Evolutionary conservation across 2,113 vertebrate genomes (phyloP).

Genomic region (Mirza zaza): DNA sequence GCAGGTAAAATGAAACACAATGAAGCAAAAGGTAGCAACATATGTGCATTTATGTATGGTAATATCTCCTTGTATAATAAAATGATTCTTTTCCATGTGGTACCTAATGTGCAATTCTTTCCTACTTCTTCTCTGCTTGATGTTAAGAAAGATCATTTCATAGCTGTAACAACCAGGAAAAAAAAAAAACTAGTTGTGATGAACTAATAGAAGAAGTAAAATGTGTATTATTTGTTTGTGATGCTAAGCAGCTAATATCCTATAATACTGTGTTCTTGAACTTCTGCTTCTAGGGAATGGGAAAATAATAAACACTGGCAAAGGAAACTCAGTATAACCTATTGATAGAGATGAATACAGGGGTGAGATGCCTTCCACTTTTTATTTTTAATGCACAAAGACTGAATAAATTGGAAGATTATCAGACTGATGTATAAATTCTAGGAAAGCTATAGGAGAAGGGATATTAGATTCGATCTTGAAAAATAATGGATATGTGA

Average conservation of each 20-base stretch:
- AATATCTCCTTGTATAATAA: background rate
- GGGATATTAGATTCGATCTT: background rate
- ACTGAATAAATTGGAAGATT: background rate
- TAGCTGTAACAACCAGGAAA: background rate
- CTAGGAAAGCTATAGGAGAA: background rate
- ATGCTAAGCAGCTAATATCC: background rate
- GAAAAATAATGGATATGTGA: background rate
- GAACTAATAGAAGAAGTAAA: conserved; percentile 10
- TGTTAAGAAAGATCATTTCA: background rate
- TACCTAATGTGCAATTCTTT: background rate
- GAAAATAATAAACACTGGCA: background rate
- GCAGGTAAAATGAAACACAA: background rate
- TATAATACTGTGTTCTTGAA: background rate
- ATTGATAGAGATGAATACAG: background rate
- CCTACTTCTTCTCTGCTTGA: background rate
- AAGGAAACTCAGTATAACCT: background rate
- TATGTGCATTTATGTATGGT: background rate
- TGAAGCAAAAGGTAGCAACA: background rate
- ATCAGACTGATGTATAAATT: background rate
- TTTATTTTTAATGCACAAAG: background rate
- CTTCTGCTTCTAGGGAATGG: background rate
- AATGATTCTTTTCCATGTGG: background rate
- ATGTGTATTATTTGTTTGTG: background rate
- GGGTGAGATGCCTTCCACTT: background rate
- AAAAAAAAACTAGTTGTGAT: background rate